phyloP scores from a whole-genome alignment of 2,888 invertebrate genomes.

The Epinotia nisella region DNA sequence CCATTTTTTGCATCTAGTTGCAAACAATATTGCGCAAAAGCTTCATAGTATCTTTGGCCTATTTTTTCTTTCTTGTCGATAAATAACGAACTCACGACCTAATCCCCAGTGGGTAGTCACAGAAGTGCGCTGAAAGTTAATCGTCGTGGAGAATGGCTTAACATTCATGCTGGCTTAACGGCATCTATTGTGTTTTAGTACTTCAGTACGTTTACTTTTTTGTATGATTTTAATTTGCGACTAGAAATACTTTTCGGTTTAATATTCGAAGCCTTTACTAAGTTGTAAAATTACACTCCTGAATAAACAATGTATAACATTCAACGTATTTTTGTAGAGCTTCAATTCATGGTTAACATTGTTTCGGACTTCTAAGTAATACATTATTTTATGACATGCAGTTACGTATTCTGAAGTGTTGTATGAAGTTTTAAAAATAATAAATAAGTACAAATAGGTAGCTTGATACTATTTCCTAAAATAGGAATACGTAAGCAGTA shows the following conservation, averaged over 20 bases:
- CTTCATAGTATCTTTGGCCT: conserved; percentile 21
- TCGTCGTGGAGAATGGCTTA: conserved; percentile 43
- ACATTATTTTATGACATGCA: background rate
- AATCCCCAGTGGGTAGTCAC: conserved; percentile 43
- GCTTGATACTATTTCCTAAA: background rate
- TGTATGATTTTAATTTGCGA: conserved; percentile 18
- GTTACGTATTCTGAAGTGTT: no score
- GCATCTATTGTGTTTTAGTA: conserved; percentile 41
- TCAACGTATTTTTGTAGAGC: background rate
- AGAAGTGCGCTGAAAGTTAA: conserved; percentile 44
- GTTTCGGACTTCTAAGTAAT: background rate
- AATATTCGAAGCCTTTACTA: background rate
- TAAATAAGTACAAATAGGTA: background rate
- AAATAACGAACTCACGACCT: conserved; percentile 43
- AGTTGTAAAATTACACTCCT: background rate
- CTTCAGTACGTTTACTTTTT: conserved; percentile 13
- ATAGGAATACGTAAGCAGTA: background rate
- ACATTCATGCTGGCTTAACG: conserved; percentile 41
- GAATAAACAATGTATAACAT: background rate
- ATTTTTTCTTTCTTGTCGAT: conserved; percentile 39
- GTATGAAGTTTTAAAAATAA: no score
- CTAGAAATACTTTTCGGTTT: background rate
- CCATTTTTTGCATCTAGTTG: background rate
- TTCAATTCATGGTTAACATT: background rate
- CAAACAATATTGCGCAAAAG: conserved; percentile 12